These are phyloP conservation scores for Prunella himalayana DNA, from an alignment of 2,113 vertebrate species.

Conservation along the genomic window DNA sequence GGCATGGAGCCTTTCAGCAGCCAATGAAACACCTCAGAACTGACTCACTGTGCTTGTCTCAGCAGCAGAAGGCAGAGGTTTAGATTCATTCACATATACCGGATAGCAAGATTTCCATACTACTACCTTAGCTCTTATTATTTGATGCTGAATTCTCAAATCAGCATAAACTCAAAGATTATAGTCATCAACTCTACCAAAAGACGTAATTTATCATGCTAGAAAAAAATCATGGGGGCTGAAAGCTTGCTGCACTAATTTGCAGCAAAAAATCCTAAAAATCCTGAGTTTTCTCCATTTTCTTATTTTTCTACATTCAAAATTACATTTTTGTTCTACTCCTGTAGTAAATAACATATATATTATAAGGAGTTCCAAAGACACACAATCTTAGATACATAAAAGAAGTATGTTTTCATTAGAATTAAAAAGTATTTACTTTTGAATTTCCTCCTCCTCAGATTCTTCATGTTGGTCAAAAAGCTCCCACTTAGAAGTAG, in stretches of 20 bases:
- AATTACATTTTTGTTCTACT: neutral
- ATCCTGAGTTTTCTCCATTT: neutral
- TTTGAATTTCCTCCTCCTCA: constrained; percentile 85
- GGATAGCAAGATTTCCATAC: neutral
- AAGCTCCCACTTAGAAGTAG: constrained; percentile 96
- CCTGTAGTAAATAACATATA: neutral
- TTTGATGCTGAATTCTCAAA: neutral
- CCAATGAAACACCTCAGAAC: neutral
- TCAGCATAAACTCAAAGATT: neutral
- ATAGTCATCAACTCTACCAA: neutral
- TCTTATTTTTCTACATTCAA: neutral
- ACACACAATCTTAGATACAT: neutral
- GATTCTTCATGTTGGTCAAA: constrained; percentile 93
- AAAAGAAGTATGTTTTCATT: neutral
- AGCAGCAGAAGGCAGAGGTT: neutral
- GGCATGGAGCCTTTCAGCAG: neutral
- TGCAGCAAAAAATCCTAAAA: too few species aligned
- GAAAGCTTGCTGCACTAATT: neutral
- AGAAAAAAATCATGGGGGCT: neutral
- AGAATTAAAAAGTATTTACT: constrained; percentile 68
- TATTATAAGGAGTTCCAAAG: neutral
- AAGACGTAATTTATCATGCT: neutral
- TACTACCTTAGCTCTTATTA: neutral
- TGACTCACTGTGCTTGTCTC: neutral
- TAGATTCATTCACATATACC: neutral